Base-by-base conservation (phyloP, 2,113 vertebrate species). In the Grammomys dolichurus region DNA sequence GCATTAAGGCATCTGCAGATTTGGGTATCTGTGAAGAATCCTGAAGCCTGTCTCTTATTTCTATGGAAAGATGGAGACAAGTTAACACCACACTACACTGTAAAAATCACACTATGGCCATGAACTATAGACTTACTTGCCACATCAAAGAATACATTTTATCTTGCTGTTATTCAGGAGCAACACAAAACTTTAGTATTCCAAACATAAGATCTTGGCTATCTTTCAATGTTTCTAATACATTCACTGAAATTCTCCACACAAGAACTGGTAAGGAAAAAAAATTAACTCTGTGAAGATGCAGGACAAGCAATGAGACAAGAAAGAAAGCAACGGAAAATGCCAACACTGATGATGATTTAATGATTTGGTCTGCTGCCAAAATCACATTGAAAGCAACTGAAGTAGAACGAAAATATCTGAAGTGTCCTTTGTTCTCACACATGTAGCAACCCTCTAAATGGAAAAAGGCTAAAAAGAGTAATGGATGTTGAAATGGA, bases 301-400 rank as follows among this genome's bases (percentile, higher is more conserved):
- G 20, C 54, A 43, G 51, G 51, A 90, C 63, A 92, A 76, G 26
- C 91, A 19, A 40, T 65, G 20, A 54, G 56, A 90, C 65, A 93
- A 92, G 40, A 28, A 26, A 13, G n/a, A 77, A 20, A 93, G 60
- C 51, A 93, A 86, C 65, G 63, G 54, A 95, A 43, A 67, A 77
- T 40, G n/a, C 13, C 4, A 88, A 80, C 43, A 63, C 16, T 92
- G 12, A 92, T 77, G 20, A 72, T 90, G 65, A 36, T 91, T 84
- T 65, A 92, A 96, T 93, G 31, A 94, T 70, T 96, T 73, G 40
- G 7, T 80, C n/a, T 94, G 28, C 72, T 51, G 92, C n/a, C 73
- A 93, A 95, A 95, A 95, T 85, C 63, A 91, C 70, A 67, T 31
- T 84, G 58, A 97, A 94, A 51, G 75, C 69, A 93, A 95, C 7